phyloP scores from a whole-genome alignment of 2,113 vertebrate genomes.

The Albula glossodonta region DNA sequence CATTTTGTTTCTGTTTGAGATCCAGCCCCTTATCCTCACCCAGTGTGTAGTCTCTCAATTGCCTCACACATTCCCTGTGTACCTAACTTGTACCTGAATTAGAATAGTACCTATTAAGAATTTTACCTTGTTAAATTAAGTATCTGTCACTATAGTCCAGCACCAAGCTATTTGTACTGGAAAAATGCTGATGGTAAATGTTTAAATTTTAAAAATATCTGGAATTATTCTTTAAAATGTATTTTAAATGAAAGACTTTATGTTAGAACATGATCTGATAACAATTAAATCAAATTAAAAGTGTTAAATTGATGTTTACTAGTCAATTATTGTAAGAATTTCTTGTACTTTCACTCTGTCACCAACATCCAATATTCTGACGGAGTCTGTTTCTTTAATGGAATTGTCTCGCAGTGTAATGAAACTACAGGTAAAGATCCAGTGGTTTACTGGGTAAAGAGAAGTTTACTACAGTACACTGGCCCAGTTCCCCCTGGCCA shows the following conservation, averaged over 20 bases:
- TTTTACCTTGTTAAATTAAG: background rate
- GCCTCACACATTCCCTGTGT: background rate
- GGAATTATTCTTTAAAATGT: background rate
- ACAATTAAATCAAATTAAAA: background rate
- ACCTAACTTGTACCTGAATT: background rate
- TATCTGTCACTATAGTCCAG: background rate
- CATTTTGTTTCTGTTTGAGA: constrained; percentile 9
- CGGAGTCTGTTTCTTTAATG: too few relatives aligned
- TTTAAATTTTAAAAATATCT: too few relatives aligned
- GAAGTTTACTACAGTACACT: constrained; percentile 59
- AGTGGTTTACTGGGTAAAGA: too few relatives aligned
- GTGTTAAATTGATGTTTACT: background rate
- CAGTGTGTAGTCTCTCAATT: background rate
- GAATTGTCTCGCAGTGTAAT: too few relatives aligned
- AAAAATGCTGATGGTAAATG: background rate
- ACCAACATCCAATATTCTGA: too few relatives aligned
- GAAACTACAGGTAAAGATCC: too few relatives aligned
- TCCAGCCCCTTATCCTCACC: background rate
- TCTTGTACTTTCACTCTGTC: background rate
- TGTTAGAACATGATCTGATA: background rate
- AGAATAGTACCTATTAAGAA: background rate
- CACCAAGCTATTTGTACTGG: background rate
- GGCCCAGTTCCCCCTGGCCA: constrained; percentile 48
- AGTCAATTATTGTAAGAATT: background rate
- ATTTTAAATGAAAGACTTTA: background rate